Base-by-base conservation (phyloP, 2,113 vertebrate genomes). In the Sula dactylatra region DNA sequence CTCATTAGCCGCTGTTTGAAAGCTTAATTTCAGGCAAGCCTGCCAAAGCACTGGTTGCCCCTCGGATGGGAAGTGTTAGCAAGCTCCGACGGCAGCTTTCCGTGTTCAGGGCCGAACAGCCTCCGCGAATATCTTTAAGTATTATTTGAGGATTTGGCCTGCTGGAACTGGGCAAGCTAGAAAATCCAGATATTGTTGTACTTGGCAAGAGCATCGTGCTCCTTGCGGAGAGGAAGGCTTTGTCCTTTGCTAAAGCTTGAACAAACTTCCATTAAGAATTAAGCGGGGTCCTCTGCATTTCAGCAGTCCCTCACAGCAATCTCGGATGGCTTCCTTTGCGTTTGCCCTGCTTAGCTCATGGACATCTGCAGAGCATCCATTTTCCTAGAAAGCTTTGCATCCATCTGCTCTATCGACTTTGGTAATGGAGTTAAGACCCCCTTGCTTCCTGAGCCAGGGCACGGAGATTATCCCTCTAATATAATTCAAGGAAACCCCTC, bases 361-460 rank as follows among this genome's bases (percentile, higher is more conserved):
- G 88, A 87, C 86, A 73, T 94, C 86, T 87, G 86, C 80, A 49
- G 81, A 72, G 54, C 91, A 82, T 84, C 93, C 85, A 1, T 90
- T 95, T 95, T 93, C 95, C 95, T 96, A 25, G 87, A 95, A 91
- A 96, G 96, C 96, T 96, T 88, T 82, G 89, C 2, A 3, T 74
- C 95, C 95, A 94, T 97, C 96, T 97, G 96, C 94, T 96, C 84
- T 12, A 19, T 44, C 16, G 9, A 86, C 82, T 93, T 59, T 7
- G 45, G 76, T 93, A 96, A 93, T 90, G 87, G 94, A 97, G 84
- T 95, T 96, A 93, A 96, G 96, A 93, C 78, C 24, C 42, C 74
- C 31, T 42, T 67, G 82, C 65, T 86, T 89, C 80, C 90, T 1
- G 61, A 93, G 91, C 69, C 86, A 69, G 76, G 92, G 44, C 18